Percentiles rank a stretch among this genome's conserved stretches.
Conservation (phyloP, 1,140 invertebrate species). For the Hycleus phaleratus region DNA sequence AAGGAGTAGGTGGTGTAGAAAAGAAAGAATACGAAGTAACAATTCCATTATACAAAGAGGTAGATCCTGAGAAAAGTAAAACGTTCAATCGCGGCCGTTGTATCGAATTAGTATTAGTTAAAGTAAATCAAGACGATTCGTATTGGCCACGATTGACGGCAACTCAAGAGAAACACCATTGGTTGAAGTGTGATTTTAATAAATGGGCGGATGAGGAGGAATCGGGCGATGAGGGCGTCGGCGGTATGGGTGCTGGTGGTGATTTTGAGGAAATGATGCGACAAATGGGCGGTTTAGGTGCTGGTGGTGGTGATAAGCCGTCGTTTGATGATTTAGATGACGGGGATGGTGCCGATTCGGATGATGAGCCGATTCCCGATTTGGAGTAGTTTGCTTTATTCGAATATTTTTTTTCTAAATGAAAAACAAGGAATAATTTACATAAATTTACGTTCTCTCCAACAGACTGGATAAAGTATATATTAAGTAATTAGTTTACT, state of each 20-base stretch:
- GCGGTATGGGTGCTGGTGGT: conserved; percentile 34
- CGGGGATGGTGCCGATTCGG: conserved; percentile 37
- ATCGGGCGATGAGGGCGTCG: conserved; percentile 39
- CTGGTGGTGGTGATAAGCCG: conserved; percentile 33
- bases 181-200: conserved; percentile 95
- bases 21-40: conserved; percentile 78
- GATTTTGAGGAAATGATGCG: conserved; percentile 42
- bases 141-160: conserved; percentile 85
- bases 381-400: conserved; percentile 29
- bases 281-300: conserved; percentile 40
- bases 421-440: too few species aligned
- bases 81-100: conserved; percentile 62
- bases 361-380: conserved; percentile 39
- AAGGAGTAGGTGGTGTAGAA: conserved; percentile 77
- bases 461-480: too few species aligned
- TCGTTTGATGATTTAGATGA: conserved; percentile 38
- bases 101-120: conserved; percentile 66
- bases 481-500: too few species aligned
- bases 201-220: conserved; percentile 91
- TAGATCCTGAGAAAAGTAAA: conserved; percentile 70
- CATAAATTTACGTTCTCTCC: too few species aligned
- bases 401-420: too few species aligned
- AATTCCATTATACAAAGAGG: conserved; percentile 73
- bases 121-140: conserved; percentile 64
- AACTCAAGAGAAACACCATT: conserved; percentile 85